Evolutionary conservation across 2,797 vertebrate species (phyloP).

Genomic region (Rhabdophis nuchalis): DNA sequence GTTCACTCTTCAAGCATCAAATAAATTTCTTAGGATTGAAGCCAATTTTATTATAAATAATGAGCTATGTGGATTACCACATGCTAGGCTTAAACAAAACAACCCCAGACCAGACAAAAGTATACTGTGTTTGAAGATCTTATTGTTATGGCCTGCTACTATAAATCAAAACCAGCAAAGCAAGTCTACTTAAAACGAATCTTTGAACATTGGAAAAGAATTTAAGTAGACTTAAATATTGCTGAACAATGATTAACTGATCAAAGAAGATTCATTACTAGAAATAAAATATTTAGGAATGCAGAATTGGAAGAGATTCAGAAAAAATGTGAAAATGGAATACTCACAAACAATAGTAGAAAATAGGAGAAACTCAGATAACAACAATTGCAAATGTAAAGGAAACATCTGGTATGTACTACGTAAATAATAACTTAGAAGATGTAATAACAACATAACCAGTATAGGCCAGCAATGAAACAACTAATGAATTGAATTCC

Average conservation of each 20-base stretch:
- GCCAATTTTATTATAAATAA: conserved; percentile 65
- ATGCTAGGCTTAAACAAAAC: conserved; percentile 29
- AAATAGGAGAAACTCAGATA: background rate
- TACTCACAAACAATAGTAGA: background rate
- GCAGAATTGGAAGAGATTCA: background rate
- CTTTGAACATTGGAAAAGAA: background rate
- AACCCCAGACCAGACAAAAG: background rate
- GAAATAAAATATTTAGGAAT: background rate
- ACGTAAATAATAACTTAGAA: background rate
- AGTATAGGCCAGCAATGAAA: background rate
- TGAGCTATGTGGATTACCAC: conserved; percentile 61
- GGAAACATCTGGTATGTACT: background rate
- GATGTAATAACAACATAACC: background rate
- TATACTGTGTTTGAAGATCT: background rate
- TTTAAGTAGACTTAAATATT: background rate
- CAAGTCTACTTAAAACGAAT: background rate
- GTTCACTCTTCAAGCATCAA: conserved; percentile 46
- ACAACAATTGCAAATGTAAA: background rate
- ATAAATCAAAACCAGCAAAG: background rate
- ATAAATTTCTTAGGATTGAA: conserved; percentile 55
- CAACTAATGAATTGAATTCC: background rate
- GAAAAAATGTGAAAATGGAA: background rate
- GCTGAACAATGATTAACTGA: background rate
- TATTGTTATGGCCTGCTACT: background rate
- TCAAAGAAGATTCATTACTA: background rate